A percentile compares a stretch with the other conserved stretches of the same genome.
Evolutionary conservation across 1,140 invertebrate species (phyloP).

Genomic region (Brachionus manjavacas): DNA sequence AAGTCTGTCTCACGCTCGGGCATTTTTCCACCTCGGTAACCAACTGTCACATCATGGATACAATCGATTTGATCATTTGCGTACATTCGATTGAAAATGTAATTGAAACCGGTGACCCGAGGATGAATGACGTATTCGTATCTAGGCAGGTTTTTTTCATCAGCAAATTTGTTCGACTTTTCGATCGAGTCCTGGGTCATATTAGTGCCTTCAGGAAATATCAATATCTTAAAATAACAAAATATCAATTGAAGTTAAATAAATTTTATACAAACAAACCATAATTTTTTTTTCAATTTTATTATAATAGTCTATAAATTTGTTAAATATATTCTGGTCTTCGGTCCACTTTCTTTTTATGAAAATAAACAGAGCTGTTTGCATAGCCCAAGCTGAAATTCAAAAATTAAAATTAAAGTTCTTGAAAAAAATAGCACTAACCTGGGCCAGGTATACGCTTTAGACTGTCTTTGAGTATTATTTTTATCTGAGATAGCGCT

Average conservation of each 20-base stretch:
- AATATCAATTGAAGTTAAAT: neutral
- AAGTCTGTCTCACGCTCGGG: constrained; percentile 15
- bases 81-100: constrained; percentile 64
- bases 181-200: constrained; percentile 67
- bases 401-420: neutral
- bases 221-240: constrained; percentile 61
- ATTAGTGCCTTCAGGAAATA: constrained; percentile 85
- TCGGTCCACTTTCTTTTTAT: constrained; percentile 73
- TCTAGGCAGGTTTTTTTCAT: constrained; percentile 64
- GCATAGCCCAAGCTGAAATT: constrained; percentile 75
- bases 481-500: constrained; percentile 34
- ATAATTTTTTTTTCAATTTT: constrained; percentile 59
- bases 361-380: constrained; percentile 74
- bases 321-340: constrained; percentile 67
- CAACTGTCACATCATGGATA: constrained; percentile 36
- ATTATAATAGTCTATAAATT: constrained; percentile 70
- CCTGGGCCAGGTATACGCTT: constrained; percentile 23
- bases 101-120: constrained; percentile 75
- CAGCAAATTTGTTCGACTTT: constrained; percentile 70
- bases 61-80: constrained; percentile 56
- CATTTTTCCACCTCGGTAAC: constrained; percentile 4
- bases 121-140: constrained; percentile 76
- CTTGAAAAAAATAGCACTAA: neutral
- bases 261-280: constrained; percentile 45
- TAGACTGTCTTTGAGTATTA: constrained; percentile 40